Base-by-base conservation (phyloP, 1,140 invertebrate species). In the Caenorhabditis remanei region DNA sequence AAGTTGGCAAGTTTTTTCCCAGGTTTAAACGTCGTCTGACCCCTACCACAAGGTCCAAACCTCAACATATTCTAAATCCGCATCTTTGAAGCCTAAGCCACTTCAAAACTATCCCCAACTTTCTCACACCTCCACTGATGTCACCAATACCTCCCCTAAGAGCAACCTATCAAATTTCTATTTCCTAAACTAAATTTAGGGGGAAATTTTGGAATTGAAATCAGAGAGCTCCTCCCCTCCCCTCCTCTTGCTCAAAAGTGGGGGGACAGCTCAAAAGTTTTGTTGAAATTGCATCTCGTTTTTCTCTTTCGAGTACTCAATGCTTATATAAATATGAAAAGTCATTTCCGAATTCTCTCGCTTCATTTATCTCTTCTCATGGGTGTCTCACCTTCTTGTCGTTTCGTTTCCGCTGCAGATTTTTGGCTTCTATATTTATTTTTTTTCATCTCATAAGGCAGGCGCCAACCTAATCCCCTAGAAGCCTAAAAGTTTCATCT, bases 281-380 rank as follows among this genome's bases (percentile, higher is more conserved):
- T 46, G n/a, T 50, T 11, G 46, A 79, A 79, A 79, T 79, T 79
- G 71, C 71, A 79, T 79, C 50, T 46, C 13, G 71, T 79, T 46
- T 48, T 48, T n/a, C 46, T 41, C 63, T 40, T 75, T 46, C 71
- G 53, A 46, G 46, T 79, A 79, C 71, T 79, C 71, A 53, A 79
- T 24, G 46, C 43, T 79, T 79, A 79, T 19, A 16, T 53, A 53
- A 14, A 53, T 53, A 79, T 79, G 71, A 50, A 32, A 53, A 79
- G 71, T 50, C 71, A 79, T 79, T 79, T 79, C 71, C 71, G 46
- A 79, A 79, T 79, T 79, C 46, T 79, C 53, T 79, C 71, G 71
- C 71, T 79, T 79, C 71, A 79, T 79, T 79, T 79, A 79, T 79
- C 71, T 53, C 53, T 79, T 79, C 53, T 79, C 46, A n/a, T 46